Evolutionary conservation across 2,888 invertebrate species (phyloP), one percentile per base, ranked within the genome.

Genomic region (Himalopsyche anomala): DNA sequence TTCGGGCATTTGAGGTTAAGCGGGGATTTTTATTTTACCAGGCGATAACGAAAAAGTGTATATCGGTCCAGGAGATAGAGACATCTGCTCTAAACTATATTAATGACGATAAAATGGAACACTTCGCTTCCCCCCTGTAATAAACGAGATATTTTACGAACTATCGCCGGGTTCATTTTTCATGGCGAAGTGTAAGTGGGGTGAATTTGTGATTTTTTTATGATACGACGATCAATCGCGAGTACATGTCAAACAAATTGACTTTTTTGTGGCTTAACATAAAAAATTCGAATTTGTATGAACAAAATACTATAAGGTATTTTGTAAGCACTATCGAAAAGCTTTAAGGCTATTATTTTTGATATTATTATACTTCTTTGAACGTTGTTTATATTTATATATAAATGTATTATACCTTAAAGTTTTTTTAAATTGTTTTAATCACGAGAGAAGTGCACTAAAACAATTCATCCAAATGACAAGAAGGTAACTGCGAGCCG

Each of bases 51-150:
- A 74, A 74, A 74, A 36, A 74, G 74, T 74, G 74, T 74, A 74
- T 74, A 74, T 74, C 74, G 74, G 74, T 36, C 74, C 74, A 74
- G 6, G 36, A 74, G 74, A 74, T 74, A 74, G 36, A 74, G 74
- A 74, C 74, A 74, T 74, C 74, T 74, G 74, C 74, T 74, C 74
- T 74, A 74, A 74, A 74, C 74, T 74, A 74, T 74, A 74, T 74
- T 74, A 74, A 74, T 74, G 74, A 36, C 74, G 74, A 74, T 74
- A 74, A 74, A 36, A 36, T 74, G 74, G 74, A 74, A 74, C 74
- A 36, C 74, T 74, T 36, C 74, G 74, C 36, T 74, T 36, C 74
- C 74, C 28, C 74, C 74, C 74, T 36, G 38, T 74, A 74, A 74
- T 74, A 74, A 74, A 74, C 36, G 74, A 74, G 74, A 74, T 74